These are phyloP conservation scores for Slavum lentiscoides DNA, from an alignment of 2,888 invertebrate species.

Conservation along the genomic window DNA sequence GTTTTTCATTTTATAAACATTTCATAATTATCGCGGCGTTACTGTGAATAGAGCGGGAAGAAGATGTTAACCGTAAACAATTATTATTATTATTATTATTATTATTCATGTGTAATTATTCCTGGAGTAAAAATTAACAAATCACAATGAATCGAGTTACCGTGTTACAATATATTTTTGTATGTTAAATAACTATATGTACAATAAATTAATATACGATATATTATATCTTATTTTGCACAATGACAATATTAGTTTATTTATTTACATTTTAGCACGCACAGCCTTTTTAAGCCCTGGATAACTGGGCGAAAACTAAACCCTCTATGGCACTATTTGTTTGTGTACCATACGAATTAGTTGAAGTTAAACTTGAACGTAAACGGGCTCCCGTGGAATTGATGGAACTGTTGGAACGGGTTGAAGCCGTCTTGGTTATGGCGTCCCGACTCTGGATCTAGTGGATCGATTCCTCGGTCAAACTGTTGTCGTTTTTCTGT, in stretches of 20 bases:
- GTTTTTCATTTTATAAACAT: neutral
- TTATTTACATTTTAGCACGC: constrained; percentile 49
- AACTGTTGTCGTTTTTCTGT: constrained; percentile 91
- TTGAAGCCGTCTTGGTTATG: constrained; percentile 68
- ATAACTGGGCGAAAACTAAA: constrained; percentile 41
- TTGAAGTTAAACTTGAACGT: constrained; percentile 98
- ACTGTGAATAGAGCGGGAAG: constrained; percentile 25
- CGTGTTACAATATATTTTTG: constrained; percentile 12
- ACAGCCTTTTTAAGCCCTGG: constrained; percentile 49
- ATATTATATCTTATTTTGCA: constrained; percentile 12
- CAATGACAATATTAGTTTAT: constrained; percentile 31
- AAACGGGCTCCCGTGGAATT: constrained; percentile 87
- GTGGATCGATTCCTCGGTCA: constrained; percentile 93
- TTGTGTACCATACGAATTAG: constrained; percentile 59
- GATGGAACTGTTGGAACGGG: constrained; percentile 75
- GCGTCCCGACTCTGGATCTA: constrained; percentile 86
- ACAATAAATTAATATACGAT: constrained; percentile 40
- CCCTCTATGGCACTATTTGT: constrained; percentile 36
- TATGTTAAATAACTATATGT: constrained; percentile 34
- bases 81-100: too few relatives aligned
- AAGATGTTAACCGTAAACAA: constrained; percentile 19
- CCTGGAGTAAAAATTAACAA: neutral
- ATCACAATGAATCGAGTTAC: constrained; percentile 13
- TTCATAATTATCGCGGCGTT: neutral
- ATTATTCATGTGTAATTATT: constrained; percentile 2